Base-by-base conservation (phyloP, 1,140 invertebrate species). In the Rhagoletis pomonella region DNA sequence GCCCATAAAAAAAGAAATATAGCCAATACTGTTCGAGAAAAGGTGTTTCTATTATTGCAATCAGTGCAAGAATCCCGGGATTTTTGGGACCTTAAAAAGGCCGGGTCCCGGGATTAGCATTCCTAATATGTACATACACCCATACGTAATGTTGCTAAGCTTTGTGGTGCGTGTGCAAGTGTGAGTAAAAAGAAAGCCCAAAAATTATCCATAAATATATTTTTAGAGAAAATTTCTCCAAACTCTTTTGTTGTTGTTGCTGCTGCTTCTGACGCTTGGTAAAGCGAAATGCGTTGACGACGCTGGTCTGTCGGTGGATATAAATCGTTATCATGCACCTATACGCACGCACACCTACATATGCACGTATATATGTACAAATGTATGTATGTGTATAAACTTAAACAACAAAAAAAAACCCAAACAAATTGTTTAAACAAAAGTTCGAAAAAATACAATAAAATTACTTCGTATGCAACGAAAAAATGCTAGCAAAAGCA, bases 181-280 rank as follows among this genome's bases (percentile, higher is more conserved):
- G 10, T 4, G 50, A 47, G 73, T 55, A 81, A 81, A 81, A 81
- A 81, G 73, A 81, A 81, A 81, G 73, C 73, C 47, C 73, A 81
- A 50, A 81, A 81, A 55, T 9, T 81, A 17, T 12, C 73, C 73
- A 81, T 81, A 81, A 55, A 81, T 58, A 81, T 19, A 81, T 55
- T 81, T 77, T 85, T 86, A 7, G 29, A 19, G 3, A 64, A 62
- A 86, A 86, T 60, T 86, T 86, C 84, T 64, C 84, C 84, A 60
- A 62, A 86, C 10, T 58, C 58, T 17, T 10, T n/a, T 47, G 19
- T 64, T n/a, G 60, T 62, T 14, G 60, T 7, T 29, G 69, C 44
- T 47, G 69, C 69, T 6, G 69, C 14, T 47, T 39, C 5, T 9
- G 19, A 4, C 47, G 47, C 55, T 81, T 3, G 47, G 19, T 7